These are phyloP conservation scores for Limonius californicus DNA, from an alignment of 1,140 invertebrate species.

Conservation along the genomic window DNA sequence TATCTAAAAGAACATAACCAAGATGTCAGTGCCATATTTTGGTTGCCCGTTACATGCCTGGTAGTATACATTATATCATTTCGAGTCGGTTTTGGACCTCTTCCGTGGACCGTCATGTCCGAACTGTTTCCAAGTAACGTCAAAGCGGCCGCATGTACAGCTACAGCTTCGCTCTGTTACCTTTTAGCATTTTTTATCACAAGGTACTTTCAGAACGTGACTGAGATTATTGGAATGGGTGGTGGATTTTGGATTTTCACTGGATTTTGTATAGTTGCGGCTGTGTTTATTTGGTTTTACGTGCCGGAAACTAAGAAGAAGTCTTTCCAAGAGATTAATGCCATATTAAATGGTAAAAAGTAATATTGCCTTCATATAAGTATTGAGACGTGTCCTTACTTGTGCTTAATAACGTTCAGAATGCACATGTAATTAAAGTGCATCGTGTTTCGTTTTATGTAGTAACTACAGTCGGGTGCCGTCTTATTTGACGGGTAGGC, in stretches of 20 bases:
- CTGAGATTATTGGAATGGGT: slow-evolving; percentile 58
- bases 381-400: too few species aligned
- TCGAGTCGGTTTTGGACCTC: slow-evolving; percentile 65
- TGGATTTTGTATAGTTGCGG: slow-evolving; percentile 32
- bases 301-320: slow-evolving; percentile 31
- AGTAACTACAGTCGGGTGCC: too few species aligned
- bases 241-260: slow-evolving; percentile 78
- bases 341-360: slow-evolving; percentile 9
- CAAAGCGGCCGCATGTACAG: slow-evolving; percentile 66
- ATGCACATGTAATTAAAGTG: too few species aligned
- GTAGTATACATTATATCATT: slow-evolving; percentile 37
- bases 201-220: slow-evolving; percentile 63
- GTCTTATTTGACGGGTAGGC: too few species aligned
- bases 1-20: slow-evolving; percentile 29
- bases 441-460: too few species aligned
- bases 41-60: slow-evolving; percentile 38
- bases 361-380: too few species aligned
- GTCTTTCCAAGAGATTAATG: slow-evolving; percentile 29
- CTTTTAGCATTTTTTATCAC: slow-evolving; percentile 75
- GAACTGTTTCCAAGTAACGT: slow-evolving; percentile 76
- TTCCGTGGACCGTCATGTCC: slow-evolving; percentile 79
- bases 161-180: slow-evolving; percentile 75
- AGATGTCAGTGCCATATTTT: slow-evolving; percentile 32
- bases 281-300: slow-evolving; percentile 20
- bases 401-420: too few species aligned